Base-by-base conservation (phyloP, 2,888 invertebrate species). In the Sceliomorpha sp. region DNA sequence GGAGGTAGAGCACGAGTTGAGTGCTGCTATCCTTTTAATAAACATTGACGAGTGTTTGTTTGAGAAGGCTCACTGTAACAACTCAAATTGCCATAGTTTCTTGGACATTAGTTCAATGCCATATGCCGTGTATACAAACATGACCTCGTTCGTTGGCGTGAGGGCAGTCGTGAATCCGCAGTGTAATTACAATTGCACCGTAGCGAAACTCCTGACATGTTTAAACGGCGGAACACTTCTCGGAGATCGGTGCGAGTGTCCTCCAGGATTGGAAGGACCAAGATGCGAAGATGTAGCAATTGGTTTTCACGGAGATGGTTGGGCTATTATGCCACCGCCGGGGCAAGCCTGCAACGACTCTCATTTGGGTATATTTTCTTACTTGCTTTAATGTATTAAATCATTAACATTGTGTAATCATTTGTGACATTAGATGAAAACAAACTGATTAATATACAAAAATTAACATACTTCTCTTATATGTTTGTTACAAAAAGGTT, bases 121-220 rank as follows among this genome's bases (percentile, higher is more conserved):
- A 0, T 92, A 94, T 24, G 91, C 95, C 3, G 96, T 99, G 4
- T 97, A 95, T 82, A 97, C 98, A 0, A 99, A 99, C 84, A 94
- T 93, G 0, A 96, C 97, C 0, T 96, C 97, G 1, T 96, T 98
- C 84, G 96, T 99, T 8, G 98, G 98, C 0, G 96, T 99, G 0
- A 93, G 93, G 13, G 96, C 96, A 0, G 90, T 94, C 24, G 94
- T 96, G 0, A 93, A 94, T 84, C 93, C 96, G 0, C 91, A 93
- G 40, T 98, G 97, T 81, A 91, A 91, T 0, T 95, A 95, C 72
- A 90, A 91, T 0, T 95, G 95, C 72, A 90, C 91, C 53, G 89
- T 90, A 0, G 89, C 89, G 1, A 89, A 89, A 8, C 89, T 90
- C 0, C 85, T 91, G 0, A 87, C 91, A 0, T 96, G 96, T 81